Conservation (phyloP, 2,797 vertebrate genomes). For the Mormyrops boulengeri region DNA sequence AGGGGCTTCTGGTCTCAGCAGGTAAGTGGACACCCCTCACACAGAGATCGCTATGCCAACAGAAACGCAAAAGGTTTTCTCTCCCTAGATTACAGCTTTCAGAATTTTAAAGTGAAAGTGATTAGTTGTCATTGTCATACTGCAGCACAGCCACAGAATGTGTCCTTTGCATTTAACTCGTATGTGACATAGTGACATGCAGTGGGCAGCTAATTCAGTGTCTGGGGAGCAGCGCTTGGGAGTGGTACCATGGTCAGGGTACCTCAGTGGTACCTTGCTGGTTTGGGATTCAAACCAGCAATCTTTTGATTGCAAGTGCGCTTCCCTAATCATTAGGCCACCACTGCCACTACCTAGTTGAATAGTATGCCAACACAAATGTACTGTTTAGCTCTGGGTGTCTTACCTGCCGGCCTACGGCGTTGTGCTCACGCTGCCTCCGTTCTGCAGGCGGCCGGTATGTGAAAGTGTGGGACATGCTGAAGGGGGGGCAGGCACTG, state of each 20-base stretch:
- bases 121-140: not conserved
- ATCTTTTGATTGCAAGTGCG: not conserved
- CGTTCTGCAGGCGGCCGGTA: constrained; percentile 75
- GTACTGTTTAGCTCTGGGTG: not conserved
- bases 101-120: not conserved
- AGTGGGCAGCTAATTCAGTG: not conserved
- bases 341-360: not conserved
- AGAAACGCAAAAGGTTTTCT: not conserved
- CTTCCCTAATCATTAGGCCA: not conserved
- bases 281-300: not conserved
- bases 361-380: not conserved
- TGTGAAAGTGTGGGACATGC: constrained; percentile 92
- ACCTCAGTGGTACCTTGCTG: not conserved
- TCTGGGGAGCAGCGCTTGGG: not conserved
- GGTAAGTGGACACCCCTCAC: constrained; percentile 51
- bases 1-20: constrained; percentile 89
- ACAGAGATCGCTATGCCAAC: not conserved
- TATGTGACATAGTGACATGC: not conserved
- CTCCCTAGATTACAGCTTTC: not conserved
- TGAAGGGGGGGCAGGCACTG: constrained; percentile 85
- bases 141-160: not conserved
- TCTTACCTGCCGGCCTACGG: not conserved
- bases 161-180: not conserved
- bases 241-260: not conserved
- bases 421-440: not conserved